phyloP scores from a whole-genome alignment of 2,888 invertebrate species.

The Cheilosia impressa region DNA sequence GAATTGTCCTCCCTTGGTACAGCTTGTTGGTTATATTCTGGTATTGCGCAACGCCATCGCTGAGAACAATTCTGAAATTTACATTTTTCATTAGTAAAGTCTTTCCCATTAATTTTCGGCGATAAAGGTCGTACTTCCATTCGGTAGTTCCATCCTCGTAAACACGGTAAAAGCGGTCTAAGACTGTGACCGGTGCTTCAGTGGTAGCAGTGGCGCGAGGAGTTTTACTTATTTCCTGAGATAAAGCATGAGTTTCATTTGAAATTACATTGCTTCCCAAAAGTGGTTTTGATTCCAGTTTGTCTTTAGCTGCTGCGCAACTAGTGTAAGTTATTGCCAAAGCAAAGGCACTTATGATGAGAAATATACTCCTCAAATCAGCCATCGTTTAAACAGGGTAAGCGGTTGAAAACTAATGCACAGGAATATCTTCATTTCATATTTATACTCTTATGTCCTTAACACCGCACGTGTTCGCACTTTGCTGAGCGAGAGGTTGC shows the following conservation, averaged over 20 bases:
- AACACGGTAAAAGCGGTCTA: conserved; percentile 28
- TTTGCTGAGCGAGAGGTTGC: no score
- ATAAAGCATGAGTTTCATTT: neutral
- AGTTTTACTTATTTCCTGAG: neutral
- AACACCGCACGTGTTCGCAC: no score
- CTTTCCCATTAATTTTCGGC: no score
- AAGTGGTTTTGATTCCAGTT: neutral
- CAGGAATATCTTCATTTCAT: neutral
- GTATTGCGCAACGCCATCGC: conserved; percentile 28
- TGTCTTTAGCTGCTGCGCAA: neutral
- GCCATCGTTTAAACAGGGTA: no score
- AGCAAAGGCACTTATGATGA: no score
- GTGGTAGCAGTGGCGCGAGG: neutral
- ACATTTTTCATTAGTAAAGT: no score
- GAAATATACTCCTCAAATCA: neutral
- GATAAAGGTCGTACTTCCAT: conserved; percentile 27
- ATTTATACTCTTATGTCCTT: neutral
- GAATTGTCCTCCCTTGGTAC: conserved; percentile 16
- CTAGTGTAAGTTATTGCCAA: no score
- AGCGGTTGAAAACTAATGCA: neutral
- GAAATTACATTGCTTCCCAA: neutral
- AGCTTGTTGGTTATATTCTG: conserved; percentile 46
- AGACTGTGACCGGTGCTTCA: neutral
- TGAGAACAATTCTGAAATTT: conserved; percentile 26
- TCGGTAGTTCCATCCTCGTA: conserved; percentile 51